Evolutionary conservation across 2,888 invertebrate genomes (phyloP), one percentile per base, ranked within the genome.

Genomic region (Crossocerus cetratus): DNA sequence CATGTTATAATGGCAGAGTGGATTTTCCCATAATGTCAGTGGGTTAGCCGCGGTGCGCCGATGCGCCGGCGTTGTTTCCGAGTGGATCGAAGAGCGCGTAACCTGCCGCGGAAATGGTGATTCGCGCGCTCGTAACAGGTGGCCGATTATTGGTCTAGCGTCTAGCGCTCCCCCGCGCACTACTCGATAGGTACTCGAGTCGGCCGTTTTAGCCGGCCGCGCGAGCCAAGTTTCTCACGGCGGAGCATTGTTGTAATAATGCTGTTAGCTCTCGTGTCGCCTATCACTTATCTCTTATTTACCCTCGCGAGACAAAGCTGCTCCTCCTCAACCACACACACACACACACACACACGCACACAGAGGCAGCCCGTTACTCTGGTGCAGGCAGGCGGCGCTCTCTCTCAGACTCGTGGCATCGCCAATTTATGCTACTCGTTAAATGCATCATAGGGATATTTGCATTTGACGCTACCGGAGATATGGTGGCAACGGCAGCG

Each of bases 21-120:
- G 64, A 73, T 78, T 80, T 80, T 72, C 74, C 64, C 72, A 67
- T 80, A 80, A 80, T 77, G 77, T 77, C 75, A 77, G 64, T 70
- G 70, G 80, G 71, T 79, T 79, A 74, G 53, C 14, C 13, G 55
- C 21, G 72, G 68, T 77, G 71, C 71, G 71, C 65, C 54, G 58
- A 69, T 42, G 20, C 53, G 56, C 22, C 22, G n/a, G 54, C 64
- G 32, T 32, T 32, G 32, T 32, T 32, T 32, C 32, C 32, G 32
- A 32, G 32, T 32, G 32, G 8, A 32, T 32, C 32, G 32, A 32
- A 11, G 32, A 32, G 32, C 32, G 65, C 75, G 72, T 67, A 65
- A 76, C 42, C 63, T 71, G 65, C 32, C 32, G 32, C 69, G 76
- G 69, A 79, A 79, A 79, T 79, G 74, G 71, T 63, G 74, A 74